These are phyloP conservation scores for Halcyon malimbica DNA, from an alignment of 2,113 vertebrate genomes.

Conservation along the genomic window DNA sequence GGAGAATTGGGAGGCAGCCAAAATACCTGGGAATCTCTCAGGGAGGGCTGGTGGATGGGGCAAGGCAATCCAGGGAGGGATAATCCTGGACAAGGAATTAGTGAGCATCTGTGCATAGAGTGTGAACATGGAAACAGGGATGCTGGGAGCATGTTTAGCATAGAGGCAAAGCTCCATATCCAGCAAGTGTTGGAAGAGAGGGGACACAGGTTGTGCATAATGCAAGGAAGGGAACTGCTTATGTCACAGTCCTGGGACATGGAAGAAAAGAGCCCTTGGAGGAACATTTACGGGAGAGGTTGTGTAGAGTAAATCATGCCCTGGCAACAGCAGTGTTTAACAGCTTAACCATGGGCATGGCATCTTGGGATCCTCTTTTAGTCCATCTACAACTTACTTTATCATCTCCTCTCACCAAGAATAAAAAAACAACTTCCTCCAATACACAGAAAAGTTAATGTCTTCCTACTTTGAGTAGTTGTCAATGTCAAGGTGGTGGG, in stretches of 20 bases:
- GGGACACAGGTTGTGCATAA: not conserved
- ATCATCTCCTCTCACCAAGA: not conserved
- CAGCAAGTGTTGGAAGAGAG: fast-evolving
- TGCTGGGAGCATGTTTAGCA: not conserved
- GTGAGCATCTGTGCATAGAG: not conserved
- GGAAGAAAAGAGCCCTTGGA: not conserved
- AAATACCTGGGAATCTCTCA: not conserved
- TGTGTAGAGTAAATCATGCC: not conserved
- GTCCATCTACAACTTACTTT: not conserved
- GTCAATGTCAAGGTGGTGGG: not conserved
- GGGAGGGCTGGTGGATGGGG: not conserved
- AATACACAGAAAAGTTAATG: not conserved
- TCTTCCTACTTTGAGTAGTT: not conserved
- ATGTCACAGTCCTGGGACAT: fast-evolving
- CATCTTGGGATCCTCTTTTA: not conserved
- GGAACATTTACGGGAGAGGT: fast-evolving
- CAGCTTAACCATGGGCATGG: not conserved
- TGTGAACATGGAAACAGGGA: too few species aligned
- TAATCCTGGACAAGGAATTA: not conserved
- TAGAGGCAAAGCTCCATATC: fast-evolving
- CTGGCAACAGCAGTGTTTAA: not conserved
- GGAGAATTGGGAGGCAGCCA: too few species aligned
- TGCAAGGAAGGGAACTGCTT: not conserved
- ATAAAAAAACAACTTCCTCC: not conserved
- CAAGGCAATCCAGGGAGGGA: fast-evolving